Evolutionary conservation across 2,888 invertebrate genomes (phyloP), one percentile per base, ranked within the genome.

Genomic region (Epirrhoe alternata): DNA sequence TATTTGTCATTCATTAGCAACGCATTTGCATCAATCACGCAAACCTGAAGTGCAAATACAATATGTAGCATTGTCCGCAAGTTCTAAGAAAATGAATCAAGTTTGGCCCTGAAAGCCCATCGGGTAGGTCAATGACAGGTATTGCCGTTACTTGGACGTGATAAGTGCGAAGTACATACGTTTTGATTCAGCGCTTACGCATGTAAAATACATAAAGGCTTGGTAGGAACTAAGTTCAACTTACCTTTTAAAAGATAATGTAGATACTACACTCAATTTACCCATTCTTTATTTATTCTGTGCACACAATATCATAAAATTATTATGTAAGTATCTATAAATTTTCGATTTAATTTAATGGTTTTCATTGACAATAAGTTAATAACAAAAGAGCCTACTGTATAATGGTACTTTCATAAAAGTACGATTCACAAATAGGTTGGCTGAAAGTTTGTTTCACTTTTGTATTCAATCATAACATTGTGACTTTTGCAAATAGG

Each of bases 101-200:
- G 42, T 51, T 63, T 67, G 62, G 56, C 69, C 74, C 69, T 72
- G 70, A 71, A 74, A 71, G 30, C 49, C 51, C 64, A 60, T n/a
- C 61, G 65, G 61, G 58, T 66, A 66, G 69, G 69, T 67, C 71
- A 61, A 66, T 70, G 72, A 66, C 74, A 70, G 65, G 66, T 58
- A 62, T 55, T 52, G 55, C 66, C 64, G 68, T 66, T 68, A 74
- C 50, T 67, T 51, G 45, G 58, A 72, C 64, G 59, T 68, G 68
- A 58, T 70, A 64, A 66, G 61, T 70, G 62, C 63, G 42, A 57
- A 66, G 4, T 12, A 42, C 38, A 10, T 42, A 10, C 3, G 61
- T 68, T 72, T 72, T 82, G 83, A 84, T 74, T 84, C 83, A 84
- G 71, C 73, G 70, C 76, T 81, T 82, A 83, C 82, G 73, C 78